phyloP scores from a whole-genome alignment of 2,797 vertebrate species.

The Pseudochirops cupreus region DNA sequence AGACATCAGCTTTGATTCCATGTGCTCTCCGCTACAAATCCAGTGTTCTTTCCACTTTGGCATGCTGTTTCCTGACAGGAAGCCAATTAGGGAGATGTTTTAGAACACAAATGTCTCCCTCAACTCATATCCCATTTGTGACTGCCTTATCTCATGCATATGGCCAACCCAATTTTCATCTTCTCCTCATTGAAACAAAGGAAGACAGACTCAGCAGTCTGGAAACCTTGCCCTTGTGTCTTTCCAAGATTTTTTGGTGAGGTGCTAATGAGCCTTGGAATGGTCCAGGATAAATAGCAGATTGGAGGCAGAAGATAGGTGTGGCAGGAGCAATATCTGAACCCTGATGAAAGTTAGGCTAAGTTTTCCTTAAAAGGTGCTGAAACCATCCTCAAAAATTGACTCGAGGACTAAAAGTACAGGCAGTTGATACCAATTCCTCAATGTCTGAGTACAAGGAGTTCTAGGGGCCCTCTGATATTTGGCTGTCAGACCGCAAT shows the following conservation, averaged over 20 bases:
- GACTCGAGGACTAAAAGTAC: not conserved
- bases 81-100: not conserved
- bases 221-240: not conserved
- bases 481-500: not conserved
- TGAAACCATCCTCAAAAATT: not conserved
- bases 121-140: not conserved
- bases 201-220: not conserved
- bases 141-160: not conserved
- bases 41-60: not conserved
- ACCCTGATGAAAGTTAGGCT: not conserved
- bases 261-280: not conserved
- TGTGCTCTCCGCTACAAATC: not conserved
- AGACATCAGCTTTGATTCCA: not conserved
- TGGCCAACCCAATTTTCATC: not conserved
- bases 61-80: not conserved
- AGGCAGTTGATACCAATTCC: not conserved
- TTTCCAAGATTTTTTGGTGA: slow-evolving; percentile 7
- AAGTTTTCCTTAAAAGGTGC: not conserved
- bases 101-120: not conserved
- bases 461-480: not conserved
- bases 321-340: not conserved
- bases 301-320: not conserved
- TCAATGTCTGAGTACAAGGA: not conserved
- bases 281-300: not conserved
- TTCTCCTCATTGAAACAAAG: not conserved